Base-by-base conservation (phyloP, 1,140 invertebrate genomes). In the Centruroides vittatus region DNA sequence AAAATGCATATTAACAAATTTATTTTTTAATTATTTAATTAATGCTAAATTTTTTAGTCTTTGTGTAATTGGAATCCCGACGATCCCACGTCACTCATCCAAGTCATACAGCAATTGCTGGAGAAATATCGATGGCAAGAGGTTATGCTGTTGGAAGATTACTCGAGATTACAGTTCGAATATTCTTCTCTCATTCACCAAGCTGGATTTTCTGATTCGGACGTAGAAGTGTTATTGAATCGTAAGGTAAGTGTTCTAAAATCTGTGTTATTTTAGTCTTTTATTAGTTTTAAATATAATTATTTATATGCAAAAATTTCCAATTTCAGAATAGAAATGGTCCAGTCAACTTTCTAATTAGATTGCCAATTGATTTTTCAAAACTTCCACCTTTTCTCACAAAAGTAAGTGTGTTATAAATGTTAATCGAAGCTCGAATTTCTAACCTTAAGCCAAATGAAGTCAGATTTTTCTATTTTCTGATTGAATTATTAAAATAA, bases 311-410 rank as follows among this genome's bases (percentile, higher is more conserved):
- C 23, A 23, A 23, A 23, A 23, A 23, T 23, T 41, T 41, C 3
- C 8, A 41, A 41, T 41, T 47, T 54, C 12, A 59, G 61, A 41
- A 36, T 7, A 66, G 65, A 60, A 64, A 72, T 54, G 73, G 74
- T 35, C 66, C 68, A 35, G 68, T 74, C 0, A 70, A 72, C 56
- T 72, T 75, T 64, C 59, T 75, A 7, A 70, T 74, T 11, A 71
- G 69, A 60, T 56, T 75, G 12, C 66, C 68, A 23, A 67, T 72
- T 13, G 71, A 74, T 63, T 75, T 74, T 64, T 66, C 66, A 5
- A 61, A 66, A 52, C 70, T 75, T 52, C 74, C 74, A 50, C 63
- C 70, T 51, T 70, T 71, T 59, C 59, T 74, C 12, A 65, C 67
- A 50, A 71, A 70, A 64, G 73, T 73, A 63, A 64, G 65, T 59